Evolutionary conservation across 2,113 vertebrate genomes (phyloP).

Genomic region (Cephalopholis sonnerati): DNA sequence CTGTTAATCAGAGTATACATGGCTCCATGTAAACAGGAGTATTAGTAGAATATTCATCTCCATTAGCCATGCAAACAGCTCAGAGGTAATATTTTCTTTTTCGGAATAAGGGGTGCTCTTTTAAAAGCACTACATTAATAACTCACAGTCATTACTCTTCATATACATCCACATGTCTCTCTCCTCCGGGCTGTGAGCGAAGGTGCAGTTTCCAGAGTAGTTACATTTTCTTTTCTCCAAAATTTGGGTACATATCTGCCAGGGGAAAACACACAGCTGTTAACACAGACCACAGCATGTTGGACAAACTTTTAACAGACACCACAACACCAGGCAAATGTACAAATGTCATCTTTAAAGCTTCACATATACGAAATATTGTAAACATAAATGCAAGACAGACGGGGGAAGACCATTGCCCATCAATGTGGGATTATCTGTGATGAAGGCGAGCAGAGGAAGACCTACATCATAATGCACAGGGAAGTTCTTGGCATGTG

Average conservation of each 20-base stretch:
- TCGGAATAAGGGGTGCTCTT: too few species aligned
- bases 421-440: not conserved
- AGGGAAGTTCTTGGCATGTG: constrained; percentile 91
- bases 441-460: not conserved
- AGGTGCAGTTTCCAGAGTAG: constrained; percentile 93
- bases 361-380: not conserved
- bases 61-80: too few species aligned
- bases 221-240: constrained; percentile 91
- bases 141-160: constrained; percentile 96
- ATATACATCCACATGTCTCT: constrained; percentile 98
- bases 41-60: too few species aligned
- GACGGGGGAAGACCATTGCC: not conserved
- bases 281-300: not conserved
- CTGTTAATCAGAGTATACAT: too few species aligned
- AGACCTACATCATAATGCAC: constrained; percentile 91
- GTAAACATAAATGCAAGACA: not conserved
- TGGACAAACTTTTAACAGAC: not conserved
- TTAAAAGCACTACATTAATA: constrained; percentile 9
- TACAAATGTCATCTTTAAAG: not conserved
- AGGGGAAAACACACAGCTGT: constrained; percentile 17
- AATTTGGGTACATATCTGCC: constrained; percentile 93
- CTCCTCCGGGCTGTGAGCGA: constrained; percentile 95
- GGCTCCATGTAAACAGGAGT: too few species aligned
- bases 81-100: too few species aligned
- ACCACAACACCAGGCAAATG: not conserved